Evolutionary conservation across 1,140 invertebrate genomes (phyloP), one percentile per base, ranked within the genome.

Genomic region (Drosophila erecta): DNA sequence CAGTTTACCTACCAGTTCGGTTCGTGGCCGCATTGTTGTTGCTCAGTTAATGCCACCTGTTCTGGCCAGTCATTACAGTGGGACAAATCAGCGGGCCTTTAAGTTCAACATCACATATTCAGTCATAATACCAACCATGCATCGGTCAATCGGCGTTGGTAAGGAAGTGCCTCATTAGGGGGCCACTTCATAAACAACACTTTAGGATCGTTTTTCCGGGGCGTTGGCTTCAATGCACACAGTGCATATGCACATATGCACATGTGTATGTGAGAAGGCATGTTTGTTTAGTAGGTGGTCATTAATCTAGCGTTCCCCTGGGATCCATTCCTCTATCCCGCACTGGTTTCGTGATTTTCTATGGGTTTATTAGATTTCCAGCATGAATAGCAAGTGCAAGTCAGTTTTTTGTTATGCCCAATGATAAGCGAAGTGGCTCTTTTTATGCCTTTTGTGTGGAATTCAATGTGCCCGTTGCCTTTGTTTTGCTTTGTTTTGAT

Each of bases 341-440:
- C 46, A 15, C 46, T 58, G 47, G 24, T 27, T 20, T 66, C 59
- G 44, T 66, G 40, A 30, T 44, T 78, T 51, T 71, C 53, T 78
- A 59, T 62, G 47, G 15, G 58, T 81, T 74, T 46, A 54, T 74
- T 66, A 67, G 79, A 62, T 66, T 64, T 73, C 24, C 33, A 67
- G 24, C 43, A 62, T 65, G 57, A 30, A 56, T 58, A 35, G 50
- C 15, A 0, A 51, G 15, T 37, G 51, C 12, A 15, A 37, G 57
- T 58, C n/a, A 12, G 49, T 66, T 30, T 53, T 51, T 51, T 65
- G 37, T 41, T 54, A 54, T 71, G 64, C 33, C 20, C 10, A 37
- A 30, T 76, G 78, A 77, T 78, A 78, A 73, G 60, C 47, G 3
- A n/a, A 54, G 44, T 35, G 37, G 37, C 38, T 27, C 22, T 27